A percentile compares a stretch with the other conserved stretches of the same genome.
These are phyloP conservation scores for Mormyrus hasselquistii DNA, from an alignment of 2,797 vertebrate genomes.

Conservation along the genomic window DNA sequence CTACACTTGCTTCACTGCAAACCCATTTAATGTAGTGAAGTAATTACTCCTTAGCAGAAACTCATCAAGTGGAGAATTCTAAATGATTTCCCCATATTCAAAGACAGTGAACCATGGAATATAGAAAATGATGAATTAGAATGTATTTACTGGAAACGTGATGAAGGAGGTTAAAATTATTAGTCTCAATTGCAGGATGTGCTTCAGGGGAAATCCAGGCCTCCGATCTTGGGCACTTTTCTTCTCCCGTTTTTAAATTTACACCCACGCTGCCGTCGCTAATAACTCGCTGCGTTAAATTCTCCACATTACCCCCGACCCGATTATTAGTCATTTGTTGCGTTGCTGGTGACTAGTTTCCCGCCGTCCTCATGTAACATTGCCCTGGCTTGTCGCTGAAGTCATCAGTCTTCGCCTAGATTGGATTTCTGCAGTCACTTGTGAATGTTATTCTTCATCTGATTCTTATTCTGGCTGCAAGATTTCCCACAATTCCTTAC, in stretches of 20 bases:
- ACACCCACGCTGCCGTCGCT: conserved; percentile 24
- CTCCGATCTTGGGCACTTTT: conserved; percentile 24
- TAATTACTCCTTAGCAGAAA: conserved; percentile 70
- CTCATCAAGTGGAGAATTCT: conserved; percentile 71
- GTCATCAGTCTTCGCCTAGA: conserved; percentile 32
- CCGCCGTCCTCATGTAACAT: neutral
- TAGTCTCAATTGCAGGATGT: conserved; percentile 50
- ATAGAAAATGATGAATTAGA: conserved; percentile 68
- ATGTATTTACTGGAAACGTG: conserved; percentile 63
- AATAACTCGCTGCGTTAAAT: conserved; percentile 18
- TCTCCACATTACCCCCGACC: conserved; percentile 7
- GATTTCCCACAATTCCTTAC: neutral
- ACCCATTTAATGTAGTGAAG: conserved; percentile 63
- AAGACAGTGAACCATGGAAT: conserved; percentile 59
- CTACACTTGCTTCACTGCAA: conserved; percentile 49
- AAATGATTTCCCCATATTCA: conserved; percentile 66
- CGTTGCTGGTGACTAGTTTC: neutral
- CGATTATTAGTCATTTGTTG: neutral
- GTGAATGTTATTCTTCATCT: conserved; percentile 12
- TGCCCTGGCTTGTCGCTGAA: neutral
- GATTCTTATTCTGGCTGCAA: conserved; percentile 1
- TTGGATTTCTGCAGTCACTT: conserved; percentile 46
- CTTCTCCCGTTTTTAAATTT: conserved; percentile 26
- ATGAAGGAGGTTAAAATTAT: conserved; percentile 59
- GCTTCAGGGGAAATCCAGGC: conserved; percentile 33